A percentile compares a stretch with the other conserved stretches of the same genome.
Conservation (phyloP, 2,113 vertebrate species). For the Ardeotis arabs region DNA sequence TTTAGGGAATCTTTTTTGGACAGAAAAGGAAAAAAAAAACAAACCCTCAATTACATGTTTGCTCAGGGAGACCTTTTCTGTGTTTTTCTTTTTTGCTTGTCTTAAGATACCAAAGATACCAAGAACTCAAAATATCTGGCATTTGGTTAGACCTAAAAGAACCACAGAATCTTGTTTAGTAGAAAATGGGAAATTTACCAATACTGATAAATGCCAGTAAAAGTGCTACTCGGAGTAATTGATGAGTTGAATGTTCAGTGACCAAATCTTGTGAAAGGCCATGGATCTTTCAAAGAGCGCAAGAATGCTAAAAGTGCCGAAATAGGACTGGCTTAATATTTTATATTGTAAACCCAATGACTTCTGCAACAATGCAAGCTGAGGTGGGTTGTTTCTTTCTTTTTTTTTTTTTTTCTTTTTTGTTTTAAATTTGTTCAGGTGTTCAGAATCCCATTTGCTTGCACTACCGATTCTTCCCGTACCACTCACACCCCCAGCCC, state of each 20-base stretch:
- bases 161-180: background rate
- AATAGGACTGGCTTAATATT: background rate
- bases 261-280: background rate
- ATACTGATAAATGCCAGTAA: background rate
- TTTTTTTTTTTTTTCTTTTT: too few species aligned
- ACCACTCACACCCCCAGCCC: background rate
- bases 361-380: background rate
- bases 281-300: background rate
- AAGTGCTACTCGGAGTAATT: background rate
- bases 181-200: background rate
- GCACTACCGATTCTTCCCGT: background rate
- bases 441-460: background rate
- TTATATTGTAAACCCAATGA: background rate
- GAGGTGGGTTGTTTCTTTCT: background rate
- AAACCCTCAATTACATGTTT: background rate
- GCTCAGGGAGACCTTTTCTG: background rate
- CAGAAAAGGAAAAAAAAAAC: background rate
- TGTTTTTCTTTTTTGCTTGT: background rate
- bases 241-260: background rate
- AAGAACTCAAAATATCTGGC: background rate
- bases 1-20: background rate
- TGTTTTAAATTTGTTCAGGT: background rate
- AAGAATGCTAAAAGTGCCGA: background rate
- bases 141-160: background rate
- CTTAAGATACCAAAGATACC: background rate